Evolutionary conservation across 2,888 invertebrate genomes (phyloP).

Genomic region (Pherbina coryleti): DNA sequence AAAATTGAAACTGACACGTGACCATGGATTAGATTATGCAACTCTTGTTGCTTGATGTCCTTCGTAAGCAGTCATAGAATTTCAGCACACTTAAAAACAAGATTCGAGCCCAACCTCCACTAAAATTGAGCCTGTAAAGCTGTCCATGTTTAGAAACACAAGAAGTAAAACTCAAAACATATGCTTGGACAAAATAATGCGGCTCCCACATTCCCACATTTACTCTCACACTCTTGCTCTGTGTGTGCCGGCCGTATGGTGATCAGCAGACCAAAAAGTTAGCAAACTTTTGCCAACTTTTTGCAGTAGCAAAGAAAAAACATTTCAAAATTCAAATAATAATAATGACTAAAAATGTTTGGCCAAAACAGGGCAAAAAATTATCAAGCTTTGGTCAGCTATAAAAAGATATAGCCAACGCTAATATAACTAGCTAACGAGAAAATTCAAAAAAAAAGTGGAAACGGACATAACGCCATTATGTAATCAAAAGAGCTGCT

Average conservation of each 20-base stretch:
- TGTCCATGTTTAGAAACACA: not conserved
- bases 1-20: no score
- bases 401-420: slow-evolving; percentile 2
- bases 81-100: no score
- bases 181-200: slow-evolving; percentile 15
- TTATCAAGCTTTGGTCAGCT: not conserved
- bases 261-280: not conserved
- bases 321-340: slow-evolving; percentile 19
- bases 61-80: no score
- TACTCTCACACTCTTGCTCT: not conserved
- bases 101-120: no score
- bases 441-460: not conserved
- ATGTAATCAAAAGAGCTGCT: not conserved
- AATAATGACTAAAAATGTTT: slow-evolving; percentile 3
- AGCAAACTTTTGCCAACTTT: not conserved
- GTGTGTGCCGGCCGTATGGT: not conserved
- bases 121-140: no score
- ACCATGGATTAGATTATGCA: no score
- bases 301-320: not conserved
- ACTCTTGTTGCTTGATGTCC: no score
- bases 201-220: not conserved
- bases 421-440: not conserved
- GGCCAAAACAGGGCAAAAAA: not conserved
- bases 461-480: slow-evolving; percentile 19
- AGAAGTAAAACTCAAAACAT: not conserved